These are phyloP conservation scores for Mechanitis messenoides DNA, from an alignment of 2,888 invertebrate species.

Conservation along the genomic window DNA sequence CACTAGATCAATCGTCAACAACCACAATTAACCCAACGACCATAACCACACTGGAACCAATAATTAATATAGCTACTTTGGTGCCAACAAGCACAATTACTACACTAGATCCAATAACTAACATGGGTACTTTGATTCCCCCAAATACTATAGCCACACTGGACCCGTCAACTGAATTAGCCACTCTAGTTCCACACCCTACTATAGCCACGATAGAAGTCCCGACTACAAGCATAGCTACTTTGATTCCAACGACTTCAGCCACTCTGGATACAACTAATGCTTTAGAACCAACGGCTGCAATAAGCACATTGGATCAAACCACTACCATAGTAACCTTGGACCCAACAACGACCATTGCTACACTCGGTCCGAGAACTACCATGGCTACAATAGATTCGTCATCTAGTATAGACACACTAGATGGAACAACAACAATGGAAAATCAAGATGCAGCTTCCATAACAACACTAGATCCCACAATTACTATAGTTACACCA, in stretches of 20 bases:
- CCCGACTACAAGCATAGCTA: background rate
- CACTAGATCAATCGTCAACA: background rate
- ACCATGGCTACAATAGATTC: too few relatives aligned
- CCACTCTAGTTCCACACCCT: background rate
- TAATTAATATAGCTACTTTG: background rate
- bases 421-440: too few relatives aligned
- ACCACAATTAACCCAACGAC: background rate
- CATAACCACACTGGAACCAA: background rate
- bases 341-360: background rate
- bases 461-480: background rate
- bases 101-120: conserved; percentile 1
- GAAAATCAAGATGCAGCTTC: conserved; percentile 10
- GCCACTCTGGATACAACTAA: background rate
- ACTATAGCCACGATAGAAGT: background rate
- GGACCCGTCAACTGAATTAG: background rate
- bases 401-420: too few relatives aligned
- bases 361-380: background rate
- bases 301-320: too few relatives aligned
- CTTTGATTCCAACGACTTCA: background rate
- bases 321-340: conserved; percentile 4
- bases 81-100: background rate
- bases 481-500: background rate
- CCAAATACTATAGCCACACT: background rate
- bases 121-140: background rate
- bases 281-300: background rate